Percentiles rank a stretch among this genome's conserved stretches.
Evolutionary conservation across 2,113 vertebrate species (phyloP).

Genomic region (Cariama cristata): DNA sequence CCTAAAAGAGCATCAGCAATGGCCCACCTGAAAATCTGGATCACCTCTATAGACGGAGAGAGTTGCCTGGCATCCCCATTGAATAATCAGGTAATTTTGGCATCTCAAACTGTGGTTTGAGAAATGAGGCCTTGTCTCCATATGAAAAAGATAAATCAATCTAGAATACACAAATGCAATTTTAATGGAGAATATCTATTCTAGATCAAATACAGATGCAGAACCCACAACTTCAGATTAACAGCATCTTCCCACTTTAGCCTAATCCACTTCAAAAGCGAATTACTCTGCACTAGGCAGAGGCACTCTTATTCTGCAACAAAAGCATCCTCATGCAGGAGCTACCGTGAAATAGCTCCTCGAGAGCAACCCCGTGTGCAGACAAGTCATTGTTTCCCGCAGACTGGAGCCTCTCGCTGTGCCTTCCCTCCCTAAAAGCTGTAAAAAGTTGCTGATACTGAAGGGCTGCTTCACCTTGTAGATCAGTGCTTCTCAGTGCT

Average conservation of each 20-base stretch:
- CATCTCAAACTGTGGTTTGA: background rate
- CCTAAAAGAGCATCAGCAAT: background rate
- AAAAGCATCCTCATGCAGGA: background rate
- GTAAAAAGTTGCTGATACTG: background rate
- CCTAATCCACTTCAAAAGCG: slow-evolving; percentile 12
- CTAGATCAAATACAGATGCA: slow-evolving; percentile 38
- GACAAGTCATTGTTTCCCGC: background rate
- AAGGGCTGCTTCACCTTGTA: background rate
- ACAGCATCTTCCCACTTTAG: background rate
- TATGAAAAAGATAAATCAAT: slow-evolving; percentile 43
- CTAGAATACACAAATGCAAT: background rate
- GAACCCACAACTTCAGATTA: slow-evolving; percentile 9
- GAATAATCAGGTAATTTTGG: background rate
- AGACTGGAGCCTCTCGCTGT: background rate
- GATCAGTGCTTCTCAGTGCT: background rate
- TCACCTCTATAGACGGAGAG: background rate
- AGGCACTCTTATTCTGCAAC: background rate
- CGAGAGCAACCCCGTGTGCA: rapidly evolving
- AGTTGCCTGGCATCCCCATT: background rate
- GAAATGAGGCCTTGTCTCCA: background rate
- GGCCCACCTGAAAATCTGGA: background rate
- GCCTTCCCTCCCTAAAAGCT: background rate
- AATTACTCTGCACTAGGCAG: background rate
- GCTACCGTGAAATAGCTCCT: background rate
- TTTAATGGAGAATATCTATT: slow-evolving; percentile 18